Conservation (phyloP, 1,140 invertebrate genomes). For the Zaprionus gabonicus region DNA sequence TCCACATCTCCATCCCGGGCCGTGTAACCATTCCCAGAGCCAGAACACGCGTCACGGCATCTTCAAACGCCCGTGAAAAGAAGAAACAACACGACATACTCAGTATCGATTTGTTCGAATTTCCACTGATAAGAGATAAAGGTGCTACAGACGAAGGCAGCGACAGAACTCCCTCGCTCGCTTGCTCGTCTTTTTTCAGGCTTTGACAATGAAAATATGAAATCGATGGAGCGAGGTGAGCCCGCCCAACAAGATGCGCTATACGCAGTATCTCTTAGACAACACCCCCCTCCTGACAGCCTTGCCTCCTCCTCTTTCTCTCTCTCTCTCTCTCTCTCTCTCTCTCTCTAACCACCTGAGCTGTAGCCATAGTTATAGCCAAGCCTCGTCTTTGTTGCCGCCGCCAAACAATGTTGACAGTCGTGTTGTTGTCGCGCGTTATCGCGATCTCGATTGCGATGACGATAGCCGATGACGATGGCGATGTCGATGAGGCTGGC, state of each 20-base stretch:
- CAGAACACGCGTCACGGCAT: conserved; percentile 46
- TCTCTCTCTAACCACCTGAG: neutral
- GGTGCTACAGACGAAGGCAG: neutral
- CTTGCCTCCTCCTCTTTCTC: neutral
- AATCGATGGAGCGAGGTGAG: conserved; percentile 17
- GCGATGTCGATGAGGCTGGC: conserved; percentile 48
- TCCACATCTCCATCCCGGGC: neutral
- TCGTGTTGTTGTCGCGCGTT: conserved; percentile 46
- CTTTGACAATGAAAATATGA: conserved; percentile 74
- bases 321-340: neutral
- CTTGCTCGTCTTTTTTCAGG: conserved; percentile 12
- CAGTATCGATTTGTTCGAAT: conserved; percentile 56
- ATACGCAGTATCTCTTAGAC: neutral
- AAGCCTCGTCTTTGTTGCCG: conserved; percentile 53
- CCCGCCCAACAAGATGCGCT: neutral
- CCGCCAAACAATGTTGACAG: conserved; percentile 66
- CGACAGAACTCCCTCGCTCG: neutral
- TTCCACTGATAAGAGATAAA: conserved; percentile 57
- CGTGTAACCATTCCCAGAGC: neutral
- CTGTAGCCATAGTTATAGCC: conserved; percentile 31
- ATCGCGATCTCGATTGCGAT: conserved; percentile 54
- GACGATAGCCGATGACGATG: conserved; percentile 48
- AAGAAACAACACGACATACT: conserved; percentile 30
- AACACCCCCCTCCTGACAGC: too few species aligned
- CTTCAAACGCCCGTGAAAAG: conserved; percentile 48